Evolutionary conservation across 1,140 invertebrate species (phyloP).

Genomic region (Penaeus chinensis): DNA sequence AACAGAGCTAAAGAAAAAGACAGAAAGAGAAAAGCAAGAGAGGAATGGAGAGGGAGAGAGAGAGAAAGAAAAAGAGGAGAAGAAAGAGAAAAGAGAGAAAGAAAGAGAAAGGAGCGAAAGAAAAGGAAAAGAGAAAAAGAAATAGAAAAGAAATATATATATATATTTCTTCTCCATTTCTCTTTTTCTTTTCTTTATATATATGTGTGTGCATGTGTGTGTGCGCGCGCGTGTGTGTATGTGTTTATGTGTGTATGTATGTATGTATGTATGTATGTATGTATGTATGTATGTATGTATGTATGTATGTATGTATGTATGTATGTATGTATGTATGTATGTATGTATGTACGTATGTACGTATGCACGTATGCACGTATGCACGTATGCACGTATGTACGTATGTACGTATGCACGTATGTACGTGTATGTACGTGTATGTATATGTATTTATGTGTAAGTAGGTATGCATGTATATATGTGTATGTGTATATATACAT

Average conservation of each 20-base stretch:
- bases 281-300: no score
- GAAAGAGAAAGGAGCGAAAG: neutral
- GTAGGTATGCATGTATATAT: slow-evolving; percentile 6
- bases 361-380: neutral
- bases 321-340: no score
- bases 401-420: neutral
- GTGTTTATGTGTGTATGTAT: no score
- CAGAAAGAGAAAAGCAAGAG: neutral
- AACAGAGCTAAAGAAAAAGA: no score
- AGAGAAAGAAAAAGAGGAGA: neutral
- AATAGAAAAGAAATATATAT: neutral
- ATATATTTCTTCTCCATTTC: neutral
- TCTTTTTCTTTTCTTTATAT: neutral
- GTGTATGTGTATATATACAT: neutral
- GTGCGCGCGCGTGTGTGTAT: no score
- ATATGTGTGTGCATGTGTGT: neutral
- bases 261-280: no score
- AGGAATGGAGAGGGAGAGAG: neutral
- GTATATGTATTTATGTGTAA: neutral
- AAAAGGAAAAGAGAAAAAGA: neutral
- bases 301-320: no score
- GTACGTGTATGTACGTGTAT: neutral
- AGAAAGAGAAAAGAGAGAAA: neutral
- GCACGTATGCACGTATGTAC: neutral
- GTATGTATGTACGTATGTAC: no score